These are phyloP conservation scores for Hemibagrus guttatus DNA, from an alignment of 2,797 vertebrate species.

Conservation along the genomic window DNA sequence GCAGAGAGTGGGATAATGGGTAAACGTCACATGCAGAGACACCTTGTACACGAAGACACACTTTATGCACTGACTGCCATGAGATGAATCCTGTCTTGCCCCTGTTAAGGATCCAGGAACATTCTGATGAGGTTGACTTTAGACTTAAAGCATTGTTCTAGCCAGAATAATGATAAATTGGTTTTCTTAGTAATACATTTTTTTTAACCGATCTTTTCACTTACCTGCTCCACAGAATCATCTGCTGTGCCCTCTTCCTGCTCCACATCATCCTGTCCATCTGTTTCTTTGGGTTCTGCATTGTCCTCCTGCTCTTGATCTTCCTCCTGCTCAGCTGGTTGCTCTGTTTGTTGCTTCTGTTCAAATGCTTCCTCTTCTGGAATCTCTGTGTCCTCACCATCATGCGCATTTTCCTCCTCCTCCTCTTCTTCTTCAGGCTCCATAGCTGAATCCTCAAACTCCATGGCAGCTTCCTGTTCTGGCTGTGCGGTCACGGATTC, in stretches of 20 bases:
- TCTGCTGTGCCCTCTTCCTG: conserved; percentile 53
- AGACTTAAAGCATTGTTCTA: background rate
- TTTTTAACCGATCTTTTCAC: conserved; percentile 1
- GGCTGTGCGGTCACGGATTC: conserved; percentile 16
- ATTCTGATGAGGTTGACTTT: background rate
- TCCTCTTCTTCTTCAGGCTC: conserved; percentile 36
- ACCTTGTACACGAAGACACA: no score
- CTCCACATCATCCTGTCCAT: conserved; percentile 40
- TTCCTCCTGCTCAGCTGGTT: conserved; percentile 19
- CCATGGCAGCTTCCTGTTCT: conserved; percentile 24
- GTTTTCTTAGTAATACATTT: background rate
- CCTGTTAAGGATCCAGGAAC: background rate
- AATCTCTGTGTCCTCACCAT: conserved; percentile 6
- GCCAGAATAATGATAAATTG: background rate
- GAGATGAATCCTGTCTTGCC: background rate
- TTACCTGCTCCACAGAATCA: conserved; percentile 49
- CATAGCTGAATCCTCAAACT: conserved; percentile 43
- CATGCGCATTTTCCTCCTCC: conserved; percentile 3
- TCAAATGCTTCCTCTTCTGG: conserved; percentile 4
- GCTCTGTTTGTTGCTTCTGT: conserved; percentile 50
- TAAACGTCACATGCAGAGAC: background rate
- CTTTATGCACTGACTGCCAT: background rate
- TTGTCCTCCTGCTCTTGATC: conserved; percentile 35
- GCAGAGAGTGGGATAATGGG: background rate
- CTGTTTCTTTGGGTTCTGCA: conserved; percentile 43